Percentiles rank a stretch among this genome's conserved stretches.
Evolutionary conservation across 2,888 invertebrate genomes (phyloP).

Genomic region (Alsophila aescularia): DNA sequence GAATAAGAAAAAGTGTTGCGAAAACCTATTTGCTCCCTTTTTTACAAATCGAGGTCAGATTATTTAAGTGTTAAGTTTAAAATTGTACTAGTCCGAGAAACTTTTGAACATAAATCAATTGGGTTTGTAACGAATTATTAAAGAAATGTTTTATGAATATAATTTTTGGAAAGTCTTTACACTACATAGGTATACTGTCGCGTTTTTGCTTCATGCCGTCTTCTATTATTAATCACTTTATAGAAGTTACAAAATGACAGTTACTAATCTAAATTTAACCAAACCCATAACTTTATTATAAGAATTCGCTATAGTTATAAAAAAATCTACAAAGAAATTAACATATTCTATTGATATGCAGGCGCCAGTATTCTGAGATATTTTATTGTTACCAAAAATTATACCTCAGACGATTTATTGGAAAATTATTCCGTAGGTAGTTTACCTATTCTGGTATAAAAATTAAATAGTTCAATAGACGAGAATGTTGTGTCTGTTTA

Average conservation of each 20-base stretch:
- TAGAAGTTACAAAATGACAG: neutral
- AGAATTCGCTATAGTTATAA: slow-evolving; percentile 11
- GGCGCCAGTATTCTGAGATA: slow-evolving; percentile 57
- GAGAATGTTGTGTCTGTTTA: neutral
- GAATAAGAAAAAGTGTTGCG: too few relatives aligned
- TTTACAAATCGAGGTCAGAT: too few relatives aligned
- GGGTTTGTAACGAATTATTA: too few relatives aligned
- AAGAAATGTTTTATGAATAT: too few relatives aligned
- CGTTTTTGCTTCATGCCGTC: too few relatives aligned
- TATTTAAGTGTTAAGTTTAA: too few relatives aligned
- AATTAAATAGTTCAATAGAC: slow-evolving; percentile 9
- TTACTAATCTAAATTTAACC: neutral
- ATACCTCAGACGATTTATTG: slow-evolving; percentile 56
- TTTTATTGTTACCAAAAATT: slow-evolving; percentile 49
- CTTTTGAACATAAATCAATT: too few relatives aligned
- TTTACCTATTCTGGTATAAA: slow-evolving; percentile 15
- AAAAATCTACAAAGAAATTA: slow-evolving; percentile 33
- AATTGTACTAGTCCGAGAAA: too few relatives aligned
- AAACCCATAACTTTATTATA: neutral
- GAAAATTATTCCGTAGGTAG: slow-evolving; percentile 45
- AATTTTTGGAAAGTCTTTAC: too few relatives aligned
- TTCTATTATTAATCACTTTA: too few relatives aligned
- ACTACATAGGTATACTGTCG: too few relatives aligned
- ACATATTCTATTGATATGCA: slow-evolving; percentile 52
- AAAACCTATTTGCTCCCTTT: too few relatives aligned